Evolutionary conservation across 2,113 vertebrate species (phyloP), one percentile per base, ranked within the genome.

Genomic region (Amazona guildingii): DNA sequence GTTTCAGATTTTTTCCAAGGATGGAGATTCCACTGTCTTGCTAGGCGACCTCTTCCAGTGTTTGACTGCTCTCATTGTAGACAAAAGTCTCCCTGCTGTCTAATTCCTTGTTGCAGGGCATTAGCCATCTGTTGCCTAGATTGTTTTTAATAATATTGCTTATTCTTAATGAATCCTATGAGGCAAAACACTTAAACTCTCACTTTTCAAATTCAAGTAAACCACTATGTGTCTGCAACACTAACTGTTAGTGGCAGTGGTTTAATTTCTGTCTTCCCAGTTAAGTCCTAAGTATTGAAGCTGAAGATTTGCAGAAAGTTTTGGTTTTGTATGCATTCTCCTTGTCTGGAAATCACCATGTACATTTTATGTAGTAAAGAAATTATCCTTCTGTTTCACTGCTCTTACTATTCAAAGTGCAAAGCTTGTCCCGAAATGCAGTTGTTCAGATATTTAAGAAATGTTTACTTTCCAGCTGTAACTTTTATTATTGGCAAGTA

Each of bases 131-230:
- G 75, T 48, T 92, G 64, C 75, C 61, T 72, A 72, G 76, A 35
- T 90, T 93, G 76, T 75, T 92, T 43, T 92, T 80, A 94, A 80
- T 68, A 12, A 79, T 90, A 49, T 84, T 78, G 20, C 64, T 90
- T 90, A 48, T 86, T 86, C 88, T 51, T 75, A 75, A 81, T 83
- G 83, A 83, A 62, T 59, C 68, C 73, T 90, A 20, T 31, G 64
- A 93, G 88, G 92, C 79, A 86, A 97, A 95, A 75, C 76, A 90
- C 44, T 96, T 95, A 81, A 92, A 95, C 88, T 92, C 86, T 81
- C 35, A 55, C 90, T 95, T 93, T 96, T 93, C 79, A 94, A 73
- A 91, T 95, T 92, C 49, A 94, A 83, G 93, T 86, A 93, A 93
- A 72, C 46, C 39, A 48, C 72, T 55, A 28, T 90, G 76, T 72